phyloP scores from a whole-genome alignment of 2,888 invertebrate species.

The Cinara cedri region DNA sequence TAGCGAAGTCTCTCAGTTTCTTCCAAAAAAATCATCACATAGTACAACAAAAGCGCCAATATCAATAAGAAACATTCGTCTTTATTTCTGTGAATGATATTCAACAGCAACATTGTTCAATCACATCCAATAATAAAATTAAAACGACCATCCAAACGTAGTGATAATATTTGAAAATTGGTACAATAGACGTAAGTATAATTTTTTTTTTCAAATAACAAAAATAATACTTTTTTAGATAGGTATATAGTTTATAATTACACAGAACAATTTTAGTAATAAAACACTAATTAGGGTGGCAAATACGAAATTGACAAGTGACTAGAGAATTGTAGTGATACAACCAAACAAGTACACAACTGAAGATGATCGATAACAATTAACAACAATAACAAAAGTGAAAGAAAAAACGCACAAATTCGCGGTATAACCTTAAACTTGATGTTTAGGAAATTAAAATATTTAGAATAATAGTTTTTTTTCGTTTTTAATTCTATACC shows the following conservation, averaged over 20 bases:
- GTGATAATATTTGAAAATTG: not conserved
- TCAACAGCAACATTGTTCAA: slow-evolving; percentile 44
- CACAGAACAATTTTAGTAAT: no score
- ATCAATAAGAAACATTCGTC: slow-evolving; percentile 50
- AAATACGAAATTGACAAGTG: not conserved
- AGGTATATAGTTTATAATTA: not conserved
- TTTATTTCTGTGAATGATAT: slow-evolving; percentile 52
- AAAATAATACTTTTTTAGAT: no score
- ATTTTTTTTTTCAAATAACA: no score
- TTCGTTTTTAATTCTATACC: not conserved
- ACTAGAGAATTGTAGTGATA: not conserved
- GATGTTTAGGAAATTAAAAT: not conserved
- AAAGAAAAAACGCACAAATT: slow-evolving; percentile 40
- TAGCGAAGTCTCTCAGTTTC: slow-evolving; percentile 37
- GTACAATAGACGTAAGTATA: not conserved
- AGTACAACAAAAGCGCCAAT: slow-evolving; percentile 45
- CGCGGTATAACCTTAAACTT: slow-evolving; percentile 54
- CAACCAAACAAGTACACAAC: not conserved
- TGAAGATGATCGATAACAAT: slow-evolving; percentile 23
- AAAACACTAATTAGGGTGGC: no score
- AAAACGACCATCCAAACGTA: not conserved
- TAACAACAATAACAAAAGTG: slow-evolving; percentile 37
- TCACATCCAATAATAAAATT: not conserved
- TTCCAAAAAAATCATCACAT: slow-evolving; percentile 52
- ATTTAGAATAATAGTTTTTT: not conserved